Percentiles rank a stretch among this genome's conserved stretches.
Conservation (phyloP, 2,888 invertebrate genomes). For the Catotricha subobsoleta region DNA sequence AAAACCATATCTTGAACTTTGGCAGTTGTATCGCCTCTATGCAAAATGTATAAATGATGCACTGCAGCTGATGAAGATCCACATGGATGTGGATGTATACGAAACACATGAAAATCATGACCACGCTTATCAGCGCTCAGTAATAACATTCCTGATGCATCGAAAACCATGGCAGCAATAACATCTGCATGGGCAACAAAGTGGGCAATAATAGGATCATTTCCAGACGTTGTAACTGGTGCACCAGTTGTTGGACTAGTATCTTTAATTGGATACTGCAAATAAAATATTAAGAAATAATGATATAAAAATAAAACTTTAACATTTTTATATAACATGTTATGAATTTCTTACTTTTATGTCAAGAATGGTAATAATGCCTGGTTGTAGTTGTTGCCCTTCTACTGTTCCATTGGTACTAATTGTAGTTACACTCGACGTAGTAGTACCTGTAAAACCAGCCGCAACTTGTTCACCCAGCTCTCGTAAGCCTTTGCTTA, state of each 20-base stretch:
- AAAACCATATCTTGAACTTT: constrained; percentile 87
- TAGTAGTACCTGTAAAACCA: constrained; percentile 55
- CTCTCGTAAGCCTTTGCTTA: constrained; percentile 77
- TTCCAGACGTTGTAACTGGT: constrained; percentile 28
- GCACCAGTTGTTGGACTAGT: constrained; percentile 25
- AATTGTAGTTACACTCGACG: constrained; percentile 19
- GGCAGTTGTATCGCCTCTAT: constrained; percentile 90
- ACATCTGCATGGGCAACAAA: constrained; percentile 78
- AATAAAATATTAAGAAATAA: background rate
- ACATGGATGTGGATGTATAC: constrained; percentile 82
- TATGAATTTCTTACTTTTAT: constrained; percentile 38
- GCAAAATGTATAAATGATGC: constrained; percentile 87
- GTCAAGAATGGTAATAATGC: constrained; percentile 76
- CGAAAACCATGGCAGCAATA: constrained; percentile 76
- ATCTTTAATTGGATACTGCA: constrained; percentile 24
- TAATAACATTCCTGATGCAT: constrained; percentile 74
- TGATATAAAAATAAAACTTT: background rate
- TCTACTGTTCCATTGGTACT: constrained; percentile 32
- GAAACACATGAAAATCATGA: constrained; percentile 90
- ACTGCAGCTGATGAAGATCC: constrained; percentile 73
- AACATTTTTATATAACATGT: background rate
- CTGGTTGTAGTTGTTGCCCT: constrained; percentile 61
- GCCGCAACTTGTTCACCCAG: constrained; percentile 84
- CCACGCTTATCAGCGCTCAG: constrained; percentile 84
- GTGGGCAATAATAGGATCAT: constrained; percentile 67